Evolutionary conservation across 2,113 vertebrate species (phyloP).

Genomic region (Lucifuga dentata): DNA sequence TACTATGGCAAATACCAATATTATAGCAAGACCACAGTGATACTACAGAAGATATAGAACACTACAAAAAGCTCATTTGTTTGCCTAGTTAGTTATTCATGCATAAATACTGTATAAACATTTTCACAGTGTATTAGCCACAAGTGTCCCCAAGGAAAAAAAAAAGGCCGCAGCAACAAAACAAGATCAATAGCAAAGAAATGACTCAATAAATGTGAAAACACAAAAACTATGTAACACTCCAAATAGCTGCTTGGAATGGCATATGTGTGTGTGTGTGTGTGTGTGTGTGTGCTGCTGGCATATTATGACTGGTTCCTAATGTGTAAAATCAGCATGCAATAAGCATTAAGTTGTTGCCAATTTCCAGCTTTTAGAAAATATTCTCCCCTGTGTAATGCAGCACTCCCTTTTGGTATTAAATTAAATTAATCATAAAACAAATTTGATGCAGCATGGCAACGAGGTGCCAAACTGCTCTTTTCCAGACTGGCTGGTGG

Average conservation of each 20-base stretch:
- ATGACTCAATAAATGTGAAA: background rate
- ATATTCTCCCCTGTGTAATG: background rate
- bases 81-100: constrained; percentile 2
- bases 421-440: constrained; percentile 41
- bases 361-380: constrained; percentile 15
- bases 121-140: background rate
- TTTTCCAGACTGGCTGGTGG: constrained; percentile 21
- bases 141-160: background rate
- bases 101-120: background rate
- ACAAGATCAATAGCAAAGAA: constrained; percentile 13
- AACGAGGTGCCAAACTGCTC: background rate
- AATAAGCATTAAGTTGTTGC: background rate
- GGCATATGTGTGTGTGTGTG: background rate
- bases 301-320: constrained; percentile 1
- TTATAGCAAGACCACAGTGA: no score
- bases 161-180: background rate
- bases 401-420: constrained; percentile 6
- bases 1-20: no score
- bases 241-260: constrained; percentile 2
- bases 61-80: background rate
- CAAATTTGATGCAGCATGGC: constrained; percentile 15
- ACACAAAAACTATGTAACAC: constrained; percentile 8
- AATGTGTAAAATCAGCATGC: constrained; percentile 29
- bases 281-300: background rate
- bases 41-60: no score